phyloP scores from a whole-genome alignment of 2,888 invertebrate species.

The Andrena praecox region DNA sequence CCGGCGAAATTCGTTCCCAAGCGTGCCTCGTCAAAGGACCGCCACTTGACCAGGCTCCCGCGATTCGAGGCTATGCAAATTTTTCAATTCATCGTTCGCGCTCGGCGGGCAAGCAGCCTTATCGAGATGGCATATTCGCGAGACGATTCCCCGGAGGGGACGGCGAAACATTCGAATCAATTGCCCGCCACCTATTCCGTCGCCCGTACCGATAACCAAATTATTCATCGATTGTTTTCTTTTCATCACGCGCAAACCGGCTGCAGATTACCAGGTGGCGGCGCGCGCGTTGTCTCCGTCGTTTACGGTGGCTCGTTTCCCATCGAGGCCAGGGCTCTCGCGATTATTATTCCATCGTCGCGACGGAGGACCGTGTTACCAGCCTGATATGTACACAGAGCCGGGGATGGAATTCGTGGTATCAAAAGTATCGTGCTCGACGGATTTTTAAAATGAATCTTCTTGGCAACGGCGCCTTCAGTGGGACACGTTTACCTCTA shows the following conservation, averaged over 20 bases:
- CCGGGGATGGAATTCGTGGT: too few species aligned
- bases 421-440: too few species aligned
- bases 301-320: constrained; percentile 36
- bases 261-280: constrained; percentile 63
- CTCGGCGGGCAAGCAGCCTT: constrained; percentile 39
- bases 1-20: constrained; percentile 27
- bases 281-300: constrained; percentile 32
- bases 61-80: constrained; percentile 49
- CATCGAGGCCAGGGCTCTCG: constrained; percentile 23
- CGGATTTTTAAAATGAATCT: too few species aligned
- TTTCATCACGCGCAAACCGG: constrained; percentile 57
- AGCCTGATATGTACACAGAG: neutral
- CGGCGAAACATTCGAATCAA: constrained; percentile 59
- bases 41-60: constrained; percentile 1
- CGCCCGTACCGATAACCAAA: constrained; percentile 55
- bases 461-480: too few species aligned
- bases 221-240: constrained; percentile 73
- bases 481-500: too few species aligned
- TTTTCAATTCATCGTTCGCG: constrained; percentile 42
- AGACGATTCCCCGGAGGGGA: constrained; percentile 14
- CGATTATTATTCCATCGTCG: constrained; percentile 71
- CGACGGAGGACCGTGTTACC: constrained; percentile 38
- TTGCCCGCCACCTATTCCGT: constrained; percentile 38
- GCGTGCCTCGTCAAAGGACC: constrained; percentile 22
- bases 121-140: constrained; percentile 51